phyloP scores from a whole-genome alignment of 1,140 invertebrate species.

The Drosophila azteca region DNA sequence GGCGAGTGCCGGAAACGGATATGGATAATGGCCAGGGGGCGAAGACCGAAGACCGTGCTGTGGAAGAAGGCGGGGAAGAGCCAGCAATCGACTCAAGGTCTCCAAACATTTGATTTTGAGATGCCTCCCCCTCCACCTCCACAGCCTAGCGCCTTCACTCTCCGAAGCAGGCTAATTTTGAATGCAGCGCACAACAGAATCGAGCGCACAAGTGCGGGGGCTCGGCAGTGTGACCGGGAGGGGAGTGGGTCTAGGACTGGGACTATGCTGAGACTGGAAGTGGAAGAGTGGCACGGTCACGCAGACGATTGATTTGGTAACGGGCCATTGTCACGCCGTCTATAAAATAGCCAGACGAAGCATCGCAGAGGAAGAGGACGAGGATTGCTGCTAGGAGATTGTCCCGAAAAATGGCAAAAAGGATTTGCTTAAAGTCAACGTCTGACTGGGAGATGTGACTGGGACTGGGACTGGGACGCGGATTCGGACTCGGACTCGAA shows the following conservation, averaged over 20 bases:
- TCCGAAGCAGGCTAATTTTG: conserved; percentile 57
- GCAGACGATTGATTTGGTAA: conserved; percentile 78
- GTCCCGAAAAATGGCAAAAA: conserved; percentile 39
- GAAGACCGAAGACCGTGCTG: not conserved
- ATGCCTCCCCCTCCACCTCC: not conserved
- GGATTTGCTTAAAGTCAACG: conserved; percentile 62
- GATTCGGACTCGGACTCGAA: conserved; percentile 15
- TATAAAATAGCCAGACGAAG: conserved; percentile 36
- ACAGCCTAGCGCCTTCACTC: not conserved
- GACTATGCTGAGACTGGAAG: not conserved
- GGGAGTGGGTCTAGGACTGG: not conserved
- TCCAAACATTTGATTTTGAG: conserved; percentile 72
- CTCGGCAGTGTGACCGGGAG: too few relatives aligned
- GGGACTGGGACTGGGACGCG: not conserved
- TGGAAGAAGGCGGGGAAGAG: too few relatives aligned
- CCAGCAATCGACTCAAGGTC: conserved; percentile 58
- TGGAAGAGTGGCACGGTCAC: conserved; percentile 50
- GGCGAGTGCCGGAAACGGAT: conserved; percentile 65
- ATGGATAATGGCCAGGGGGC: conserved; percentile 25
- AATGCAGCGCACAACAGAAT: conserved; percentile 70
- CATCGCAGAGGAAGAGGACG: not conserved
- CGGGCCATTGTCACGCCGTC: conserved; percentile 75
- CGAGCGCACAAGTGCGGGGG: not conserved
- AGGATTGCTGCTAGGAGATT: not conserved
- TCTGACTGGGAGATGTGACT: conserved; percentile 1